phyloP scores from a whole-genome alignment of 35 echinoderm and acorn worm genomes.

The Eucidaris tribuloides region DNA sequence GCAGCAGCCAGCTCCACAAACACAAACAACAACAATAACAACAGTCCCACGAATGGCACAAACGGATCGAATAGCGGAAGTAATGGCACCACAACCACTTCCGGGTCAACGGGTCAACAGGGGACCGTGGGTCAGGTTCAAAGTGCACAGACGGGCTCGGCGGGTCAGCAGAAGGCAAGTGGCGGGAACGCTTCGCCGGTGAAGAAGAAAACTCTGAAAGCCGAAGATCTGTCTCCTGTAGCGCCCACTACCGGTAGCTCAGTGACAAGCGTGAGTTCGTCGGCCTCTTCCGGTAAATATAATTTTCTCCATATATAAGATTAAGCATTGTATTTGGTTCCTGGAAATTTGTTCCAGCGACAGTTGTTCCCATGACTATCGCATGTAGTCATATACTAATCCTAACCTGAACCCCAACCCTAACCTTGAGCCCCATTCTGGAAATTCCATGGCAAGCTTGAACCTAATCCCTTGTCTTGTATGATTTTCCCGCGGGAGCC shows the following conservation, averaged over 20 bases:
- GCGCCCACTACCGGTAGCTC: constrained; percentile 22
- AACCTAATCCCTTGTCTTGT: no score
- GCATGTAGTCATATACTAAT: no score
- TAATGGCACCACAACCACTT: not conserved
- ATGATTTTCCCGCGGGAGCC: no score
- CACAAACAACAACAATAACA: constrained; percentile 30
- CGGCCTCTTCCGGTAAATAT: constrained; percentile 14
- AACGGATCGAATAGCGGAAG: constrained; percentile 27
- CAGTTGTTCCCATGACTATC: no score
- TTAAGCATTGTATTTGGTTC: no score
- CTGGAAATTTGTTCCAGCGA: no score
- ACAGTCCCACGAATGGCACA: constrained; percentile 45
- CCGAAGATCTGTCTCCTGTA: constrained; percentile 42
- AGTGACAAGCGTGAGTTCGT: not conserved
- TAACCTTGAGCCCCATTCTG: no score
- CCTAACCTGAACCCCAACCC: no score
- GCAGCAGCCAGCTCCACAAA: constrained; percentile 45
- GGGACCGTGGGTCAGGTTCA: not conserved
- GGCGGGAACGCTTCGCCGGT: not conserved
- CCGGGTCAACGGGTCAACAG: constrained; percentile 1
- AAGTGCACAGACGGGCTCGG: not conserved
- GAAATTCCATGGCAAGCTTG: no score
- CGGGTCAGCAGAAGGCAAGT: not conserved
- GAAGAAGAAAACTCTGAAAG: constrained; percentile 46
- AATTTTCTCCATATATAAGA: no score